Evolutionary conservation across 2,113 vertebrate genomes (phyloP), one percentile per base, ranked within the genome.

Genomic region (Myotis brandtii): DNA sequence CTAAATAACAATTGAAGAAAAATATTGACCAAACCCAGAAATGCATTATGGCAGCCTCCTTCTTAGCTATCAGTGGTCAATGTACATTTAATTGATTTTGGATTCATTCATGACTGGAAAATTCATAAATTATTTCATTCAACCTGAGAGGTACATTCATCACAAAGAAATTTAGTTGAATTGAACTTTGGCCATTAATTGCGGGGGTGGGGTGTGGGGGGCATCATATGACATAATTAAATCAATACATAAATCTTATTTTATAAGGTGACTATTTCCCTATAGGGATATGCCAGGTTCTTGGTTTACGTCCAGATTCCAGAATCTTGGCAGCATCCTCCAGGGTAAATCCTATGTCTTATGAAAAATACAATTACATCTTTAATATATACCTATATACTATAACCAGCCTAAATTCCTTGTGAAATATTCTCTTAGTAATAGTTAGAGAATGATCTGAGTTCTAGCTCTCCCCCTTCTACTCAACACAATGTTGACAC

Each of bases 221-320:
- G 59, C 86, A 95, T 96, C 30, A 12, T n/a, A 89, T 87, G 92
- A 76, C 93, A 93, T 96, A 89, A 96, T 96, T 97, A 95, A 95
- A 52, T 96, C 97, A 98, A 98, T 89, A 96, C 66, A 96, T 96
- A 94, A 91, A 95, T 96, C 95, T 96, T 94, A 80, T 93, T 96
- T 98, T 96, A 97, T 87, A 96, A 97, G 66, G 97, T 97, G 96
- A 89, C 2, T 96, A 97, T 97, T 96, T 69, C 70, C 76, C 95
- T 89, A 46, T 14, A 69, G 95, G 95, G 90, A 97, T 85, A 92
- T 59, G 56, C 75, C 93, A 96, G 30, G 54, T 97, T 96, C 92
- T 97, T 95, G 95, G 66, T 96, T 95, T 92, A 81, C 81, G 83
- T 93, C 92, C 96, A 98, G 86, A 81, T 20, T 92, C 83, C 23